A percentile compares a stretch with the other conserved stretches of the same genome.
These are phyloP conservation scores for Gracilinanus agilis DNA, from an alignment of 2,113 vertebrate genomes.

Conservation along the genomic window DNA sequence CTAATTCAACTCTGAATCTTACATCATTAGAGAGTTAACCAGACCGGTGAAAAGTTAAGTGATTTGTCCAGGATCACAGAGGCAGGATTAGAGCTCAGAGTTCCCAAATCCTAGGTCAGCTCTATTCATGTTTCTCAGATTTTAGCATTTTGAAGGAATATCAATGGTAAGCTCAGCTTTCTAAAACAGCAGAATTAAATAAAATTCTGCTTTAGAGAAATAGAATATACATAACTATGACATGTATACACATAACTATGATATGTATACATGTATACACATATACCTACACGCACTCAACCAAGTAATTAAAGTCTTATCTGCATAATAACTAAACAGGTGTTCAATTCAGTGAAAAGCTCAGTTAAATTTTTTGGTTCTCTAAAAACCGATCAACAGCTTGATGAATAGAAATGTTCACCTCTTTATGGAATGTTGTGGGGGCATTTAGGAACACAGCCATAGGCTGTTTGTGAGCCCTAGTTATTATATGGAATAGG, in stretches of 20 bases:
- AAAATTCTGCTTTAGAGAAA: not conserved
- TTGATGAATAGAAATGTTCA: not conserved
- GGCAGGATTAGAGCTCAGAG: not conserved
- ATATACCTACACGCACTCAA: not conserved
- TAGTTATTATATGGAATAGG: fast-evolving
- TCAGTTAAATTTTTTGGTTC: not conserved
- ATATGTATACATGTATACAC: not conserved
- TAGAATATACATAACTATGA: not conserved
- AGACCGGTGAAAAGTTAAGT: not conserved
- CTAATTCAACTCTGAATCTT: not conserved
- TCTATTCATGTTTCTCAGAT: not conserved
- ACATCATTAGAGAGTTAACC: not conserved
- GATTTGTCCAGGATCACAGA: not conserved
- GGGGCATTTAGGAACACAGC: not conserved
- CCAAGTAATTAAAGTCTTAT: not conserved
- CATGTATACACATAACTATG: not conserved
- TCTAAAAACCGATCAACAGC: not conserved
- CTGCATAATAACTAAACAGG: not conserved
- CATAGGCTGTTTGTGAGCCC: not conserved
- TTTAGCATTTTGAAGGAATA: not conserved
- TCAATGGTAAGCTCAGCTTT: not conserved
- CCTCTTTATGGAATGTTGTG: not conserved
- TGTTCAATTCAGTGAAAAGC: not conserved
- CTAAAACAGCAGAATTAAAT: not conserved
- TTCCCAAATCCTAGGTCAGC: not conserved